phyloP scores from a whole-genome alignment of 2,797 vertebrate species.

The Neosilurus mollespiculum region DNA sequence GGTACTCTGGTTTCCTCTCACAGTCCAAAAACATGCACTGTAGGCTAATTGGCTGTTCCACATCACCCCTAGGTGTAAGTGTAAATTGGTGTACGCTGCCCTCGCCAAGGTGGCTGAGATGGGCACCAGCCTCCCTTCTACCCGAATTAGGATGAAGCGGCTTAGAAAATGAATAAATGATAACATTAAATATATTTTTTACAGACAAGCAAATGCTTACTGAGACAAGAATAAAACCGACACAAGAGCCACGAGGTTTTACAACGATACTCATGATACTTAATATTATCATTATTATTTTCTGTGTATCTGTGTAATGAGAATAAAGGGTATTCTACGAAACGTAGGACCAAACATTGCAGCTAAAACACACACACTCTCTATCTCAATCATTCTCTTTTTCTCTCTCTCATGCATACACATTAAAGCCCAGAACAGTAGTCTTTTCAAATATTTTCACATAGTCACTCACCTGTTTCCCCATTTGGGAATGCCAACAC shows the following conservation, averaged over 20 bases:
- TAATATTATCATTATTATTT: too few relatives aligned
- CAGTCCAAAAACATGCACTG: too few relatives aligned
- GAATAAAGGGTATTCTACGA: neutral
- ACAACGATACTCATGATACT: neutral
- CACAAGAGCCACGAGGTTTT: neutral
- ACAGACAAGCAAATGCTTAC: neutral
- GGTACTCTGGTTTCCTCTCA: too few relatives aligned
- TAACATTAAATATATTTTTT: neutral
- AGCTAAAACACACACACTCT: neutral
- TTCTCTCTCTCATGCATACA: neutral
- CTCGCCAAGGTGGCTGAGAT: too few relatives aligned
- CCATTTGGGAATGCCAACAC: constrained; percentile 87
- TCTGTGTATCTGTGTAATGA: too few relatives aligned
- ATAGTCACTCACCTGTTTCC: constrained; percentile 86
- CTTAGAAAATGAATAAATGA: too few relatives aligned
- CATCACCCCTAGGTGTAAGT: too few relatives aligned
- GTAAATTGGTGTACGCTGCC: too few relatives aligned
- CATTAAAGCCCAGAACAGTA: neutral
- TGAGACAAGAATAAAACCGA: neutral
- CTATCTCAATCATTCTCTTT: neutral
- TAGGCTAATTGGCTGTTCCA: too few relatives aligned
- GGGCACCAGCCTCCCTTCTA: too few relatives aligned
- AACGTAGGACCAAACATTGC: neutral
- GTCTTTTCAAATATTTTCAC: neutral
- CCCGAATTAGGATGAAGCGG: too few relatives aligned